Percentiles rank a stretch among this genome's conserved stretches.
Conservation (phyloP, 2,888 invertebrate species). For the Serrognathus titanus region DNA sequence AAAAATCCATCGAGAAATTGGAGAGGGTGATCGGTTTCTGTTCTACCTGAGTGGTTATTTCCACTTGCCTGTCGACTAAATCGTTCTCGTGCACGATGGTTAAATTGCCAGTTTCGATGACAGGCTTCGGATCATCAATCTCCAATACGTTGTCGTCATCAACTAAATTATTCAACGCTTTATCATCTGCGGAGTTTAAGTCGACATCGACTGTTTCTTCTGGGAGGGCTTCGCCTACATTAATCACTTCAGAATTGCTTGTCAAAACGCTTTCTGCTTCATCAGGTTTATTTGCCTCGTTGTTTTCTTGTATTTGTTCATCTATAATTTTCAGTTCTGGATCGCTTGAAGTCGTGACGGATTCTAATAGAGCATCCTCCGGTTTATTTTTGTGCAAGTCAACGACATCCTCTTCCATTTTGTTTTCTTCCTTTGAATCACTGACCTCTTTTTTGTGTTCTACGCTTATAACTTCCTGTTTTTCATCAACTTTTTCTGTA, state of each 20-base stretch:
- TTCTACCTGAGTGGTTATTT: slow-evolving; percentile 56
- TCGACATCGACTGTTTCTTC: too few relatives aligned
- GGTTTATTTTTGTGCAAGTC: neutral
- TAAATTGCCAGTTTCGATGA: slow-evolving; percentile 49
- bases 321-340: too few relatives aligned
- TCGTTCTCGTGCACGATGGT: slow-evolving; percentile 51
- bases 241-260: neutral
- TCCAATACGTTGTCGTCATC: neutral
- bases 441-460: neutral
- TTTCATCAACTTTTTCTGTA: neutral
- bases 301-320: slow-evolving; percentile 1
- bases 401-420: neutral
- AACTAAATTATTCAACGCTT: neutral
- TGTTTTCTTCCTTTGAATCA: neutral
- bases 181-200: neutral
- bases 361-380: too few relatives aligned
- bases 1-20: slow-evolving; percentile 45
- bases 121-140: neutral
- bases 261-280: neutral
- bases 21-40: slow-evolving; percentile 42
- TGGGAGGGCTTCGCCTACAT: neutral
- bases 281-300: slow-evolving; percentile 14
- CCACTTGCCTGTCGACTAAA: slow-evolving; percentile 49
- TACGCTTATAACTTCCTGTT: neutral
- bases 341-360: too few relatives aligned